A percentile compares a stretch with the other conserved stretches of the same genome.
phyloP scores from a whole-genome alignment of 2,888 invertebrate genomes.

The Lucinisca nassula region DNA sequence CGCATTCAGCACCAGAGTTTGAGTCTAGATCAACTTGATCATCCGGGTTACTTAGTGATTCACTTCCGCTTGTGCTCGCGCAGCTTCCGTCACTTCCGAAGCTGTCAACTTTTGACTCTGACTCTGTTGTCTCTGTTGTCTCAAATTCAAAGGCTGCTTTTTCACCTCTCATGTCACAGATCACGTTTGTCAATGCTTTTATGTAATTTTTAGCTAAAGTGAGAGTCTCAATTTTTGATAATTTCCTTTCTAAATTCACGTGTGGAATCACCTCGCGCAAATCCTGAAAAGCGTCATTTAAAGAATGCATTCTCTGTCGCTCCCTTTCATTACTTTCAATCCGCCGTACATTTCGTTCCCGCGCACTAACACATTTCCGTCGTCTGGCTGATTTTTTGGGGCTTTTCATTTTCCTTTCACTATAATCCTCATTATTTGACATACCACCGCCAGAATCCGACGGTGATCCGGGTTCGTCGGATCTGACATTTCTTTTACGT shows the following conservation, averaged over 20 bases:
- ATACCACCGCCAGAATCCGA: conserved; percentile 84
- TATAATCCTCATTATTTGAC: conserved; percentile 81
- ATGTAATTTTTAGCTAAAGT: conserved; percentile 97
- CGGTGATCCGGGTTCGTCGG: conserved; percentile 82
- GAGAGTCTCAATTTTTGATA: conserved; percentile 96
- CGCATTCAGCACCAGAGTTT: conserved; percentile 67
- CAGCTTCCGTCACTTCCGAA: conserved; percentile 50
- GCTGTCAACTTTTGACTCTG: conserved; percentile 18
- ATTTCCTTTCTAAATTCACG: conserved; percentile 94
- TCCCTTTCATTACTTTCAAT: conserved; percentile 97
- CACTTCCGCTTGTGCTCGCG: conserved; percentile 64
- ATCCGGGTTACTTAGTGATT: conserved; percentile 53
- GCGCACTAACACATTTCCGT: conserved; percentile 93
- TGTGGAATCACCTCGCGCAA: conserved; percentile 95
- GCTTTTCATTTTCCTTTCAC: conserved; percentile 79
- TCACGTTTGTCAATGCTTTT: conserved; percentile 95
- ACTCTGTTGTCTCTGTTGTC: conserved; percentile 56
- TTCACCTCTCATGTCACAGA: conserved; percentile 94
- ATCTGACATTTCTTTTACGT: conserved; percentile 69
- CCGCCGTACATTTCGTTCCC: conserved; percentile 95
- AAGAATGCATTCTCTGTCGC: conserved; percentile 96
- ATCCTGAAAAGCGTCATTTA: conserved; percentile 97
- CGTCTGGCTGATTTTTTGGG: conserved; percentile 88
- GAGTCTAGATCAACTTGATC: conserved; percentile 58
- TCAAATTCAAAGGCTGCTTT: conserved; percentile 91